phyloP scores from a whole-genome alignment of 92 coral and sea anemone species.

The Heteractis magnifica region DNA sequence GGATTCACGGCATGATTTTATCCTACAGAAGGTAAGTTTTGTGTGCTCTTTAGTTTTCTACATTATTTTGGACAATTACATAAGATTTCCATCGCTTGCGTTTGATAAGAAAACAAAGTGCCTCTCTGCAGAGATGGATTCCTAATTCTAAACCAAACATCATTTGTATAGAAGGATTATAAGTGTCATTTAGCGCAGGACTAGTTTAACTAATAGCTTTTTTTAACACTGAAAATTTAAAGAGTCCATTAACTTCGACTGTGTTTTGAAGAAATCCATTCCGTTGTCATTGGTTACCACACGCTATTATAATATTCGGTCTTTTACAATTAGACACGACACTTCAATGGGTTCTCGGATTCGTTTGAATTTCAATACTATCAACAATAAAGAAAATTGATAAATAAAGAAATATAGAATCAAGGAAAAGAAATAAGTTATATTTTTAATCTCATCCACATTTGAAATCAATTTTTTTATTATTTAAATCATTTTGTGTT shows the following conservation, averaged over 20 bases:
- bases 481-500: not conserved
- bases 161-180: slow-evolving; percentile 15
- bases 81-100: not conserved
- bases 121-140: not conserved
- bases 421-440: too few species aligned
- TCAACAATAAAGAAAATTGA: too few species aligned
- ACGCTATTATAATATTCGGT: not conserved
- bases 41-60: not conserved
- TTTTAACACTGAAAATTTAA: not conserved
- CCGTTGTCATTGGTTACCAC: slow-evolving; percentile 19
- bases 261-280: slow-evolving; percentile 15
- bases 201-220: slow-evolving; percentile 6
- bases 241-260: not conserved
- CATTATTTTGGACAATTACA: not conserved
- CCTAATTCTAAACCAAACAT: slow-evolving; percentile 1
- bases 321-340: not conserved
- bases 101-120: not conserved
- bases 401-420: too few species aligned
- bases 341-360: not conserved
- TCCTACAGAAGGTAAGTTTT: slow-evolving; percentile 72
- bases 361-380: not conserved
- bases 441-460: too few species aligned
- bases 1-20: slow-evolving; percentile 72
- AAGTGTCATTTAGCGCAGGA: slow-evolving; percentile 4
- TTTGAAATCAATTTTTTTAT: not conserved